phyloP scores from a whole-genome alignment of 1,140 invertebrate genomes.

The Lordiphosa collinella region DNA sequence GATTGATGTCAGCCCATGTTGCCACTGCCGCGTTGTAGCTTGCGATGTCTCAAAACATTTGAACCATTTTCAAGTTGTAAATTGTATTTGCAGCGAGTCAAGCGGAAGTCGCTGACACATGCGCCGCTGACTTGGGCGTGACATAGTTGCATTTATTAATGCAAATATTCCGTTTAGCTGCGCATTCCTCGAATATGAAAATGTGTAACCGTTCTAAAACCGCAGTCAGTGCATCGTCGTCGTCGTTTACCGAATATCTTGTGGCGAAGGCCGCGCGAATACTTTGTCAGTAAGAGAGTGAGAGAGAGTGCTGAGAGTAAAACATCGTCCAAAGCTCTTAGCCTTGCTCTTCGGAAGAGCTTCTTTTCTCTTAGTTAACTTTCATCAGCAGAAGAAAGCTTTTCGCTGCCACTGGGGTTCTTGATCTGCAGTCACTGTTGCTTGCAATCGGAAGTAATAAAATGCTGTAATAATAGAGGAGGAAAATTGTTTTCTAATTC shows the following conservation, averaged over 20 bases:
- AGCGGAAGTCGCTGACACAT: slow-evolving; percentile 48
- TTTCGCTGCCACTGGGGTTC: slow-evolving; percentile 27
- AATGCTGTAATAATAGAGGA: slow-evolving; percentile 52
- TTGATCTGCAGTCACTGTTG: slow-evolving; percentile 3
- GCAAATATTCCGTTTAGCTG: slow-evolving; percentile 62
- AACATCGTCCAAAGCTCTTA: slow-evolving; percentile 27
- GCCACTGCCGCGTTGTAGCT: slow-evolving; percentile 8
- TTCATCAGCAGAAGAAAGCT: slow-evolving; percentile 36
- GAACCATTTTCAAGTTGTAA: slow-evolving; percentile 49
- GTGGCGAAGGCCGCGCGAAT: slow-evolving; percentile 29
- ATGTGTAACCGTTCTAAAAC: slow-evolving; percentile 50
- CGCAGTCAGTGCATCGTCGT: slow-evolving; percentile 21
- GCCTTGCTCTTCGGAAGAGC: not conserved
- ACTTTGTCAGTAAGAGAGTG: not conserved
- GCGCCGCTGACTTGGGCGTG: slow-evolving; percentile 61
- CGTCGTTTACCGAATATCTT: slow-evolving; percentile 35
- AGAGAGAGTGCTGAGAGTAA: slow-evolving; percentile 9
- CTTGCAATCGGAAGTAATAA: slow-evolving; percentile 58
- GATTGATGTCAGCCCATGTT: slow-evolving; percentile 53
- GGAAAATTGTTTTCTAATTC: slow-evolving; percentile 43
- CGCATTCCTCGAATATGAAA: slow-evolving; percentile 63
- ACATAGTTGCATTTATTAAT: slow-evolving; percentile 76
- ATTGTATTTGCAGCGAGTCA: slow-evolving; percentile 25
- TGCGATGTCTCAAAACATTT: slow-evolving; percentile 45
- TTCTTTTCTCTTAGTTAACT: slow-evolving; percentile 17